Evolutionary conservation across 1,140 invertebrate species (phyloP).

Genomic region (Drosophila cardini): DNA sequence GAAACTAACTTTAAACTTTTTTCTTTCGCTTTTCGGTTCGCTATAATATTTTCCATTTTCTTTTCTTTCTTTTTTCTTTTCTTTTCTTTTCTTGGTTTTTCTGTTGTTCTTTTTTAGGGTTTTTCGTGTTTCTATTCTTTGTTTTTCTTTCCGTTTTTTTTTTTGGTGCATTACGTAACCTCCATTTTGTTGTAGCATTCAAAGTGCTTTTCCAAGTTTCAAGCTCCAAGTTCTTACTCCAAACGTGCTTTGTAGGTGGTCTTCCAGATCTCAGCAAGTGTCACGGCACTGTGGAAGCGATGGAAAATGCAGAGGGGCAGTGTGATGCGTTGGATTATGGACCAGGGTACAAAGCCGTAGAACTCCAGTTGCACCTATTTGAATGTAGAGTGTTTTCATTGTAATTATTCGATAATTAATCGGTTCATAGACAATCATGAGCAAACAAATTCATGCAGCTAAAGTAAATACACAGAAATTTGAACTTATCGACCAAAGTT

Average conservation of each 20-base stretch:
- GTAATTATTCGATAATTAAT: not conserved
- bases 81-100: constrained; percentile 15
- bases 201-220: not conserved
- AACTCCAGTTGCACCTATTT: constrained; percentile 92
- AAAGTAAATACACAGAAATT: constrained; percentile 10
- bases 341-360: constrained; percentile 97
- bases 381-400: not conserved
- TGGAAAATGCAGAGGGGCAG: constrained; percentile 98
- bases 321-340: constrained; percentile 96
- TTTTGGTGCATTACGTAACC: constrained; percentile 70
- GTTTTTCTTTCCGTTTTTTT: constrained; percentile 25
- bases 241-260: constrained; percentile 97
- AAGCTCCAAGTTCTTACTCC: constrained; percentile 87
- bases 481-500: not conserved
- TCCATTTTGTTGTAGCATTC: constrained; percentile 9
- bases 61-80: not conserved
- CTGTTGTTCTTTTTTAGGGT: constrained; percentile 24
- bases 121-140: constrained; percentile 13
- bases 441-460: constrained; percentile 2
- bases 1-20: constrained; percentile 75
- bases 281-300: constrained; percentile 98
- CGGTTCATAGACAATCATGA: not conserved
- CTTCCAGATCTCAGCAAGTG: constrained; percentile 99
- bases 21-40: constrained; percentile 59
- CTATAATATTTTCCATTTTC: constrained; percentile 41